Base-by-base conservation (phyloP, 2,113 vertebrate genomes). In the Anser brachyrhynchus region DNA sequence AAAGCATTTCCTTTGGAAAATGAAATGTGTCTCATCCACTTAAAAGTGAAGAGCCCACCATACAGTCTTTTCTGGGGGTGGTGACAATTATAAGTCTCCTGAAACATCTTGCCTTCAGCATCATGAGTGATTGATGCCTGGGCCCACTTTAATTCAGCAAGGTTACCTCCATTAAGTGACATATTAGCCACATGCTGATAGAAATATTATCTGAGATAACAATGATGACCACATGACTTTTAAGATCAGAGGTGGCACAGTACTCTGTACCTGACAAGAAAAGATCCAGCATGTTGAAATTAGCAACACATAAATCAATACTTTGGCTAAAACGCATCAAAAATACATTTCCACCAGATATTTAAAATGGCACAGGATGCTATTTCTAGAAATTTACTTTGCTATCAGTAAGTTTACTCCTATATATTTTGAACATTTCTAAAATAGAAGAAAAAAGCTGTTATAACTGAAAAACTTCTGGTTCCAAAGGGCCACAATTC, bases 1-100 rank as follows among this genome's bases (percentile, higher is more conserved):
- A 37, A 86, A 78, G 17, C 31, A 75, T 84, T 89, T 87, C 89
- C 35, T 92, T 78, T 92, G 58, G 62, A 84, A 84, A 91, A 84
- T 25, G 15, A 78, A 93, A 67, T 15, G 0, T 4, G 19, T 89
- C 43, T 72, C 20, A 52, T 61, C 33, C 54, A 71, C 80, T 69
- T 66, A 79, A 80, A 83, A 62, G 25, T n/a, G 16, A 33, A 33
- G 46, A 54, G 12, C 11, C 16, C 58, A 78, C 26, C 35, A 44
- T 28, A 71, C 0, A 67, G 43, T 23, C 17, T 52, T 83, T 84
- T 43, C 29, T 83, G 41, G 41, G 29, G 44, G 13, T 57, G 35
- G 75, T 49, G 61, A 75, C 70, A 84, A 69, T 35, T 72, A 64
- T 49, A 92, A 92, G 78, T 69, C 26, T 79, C 78, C 26, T 73